Evolutionary conservation across 2,113 vertebrate species (phyloP).

Genomic region (Spermophilus dauricus): DNA sequence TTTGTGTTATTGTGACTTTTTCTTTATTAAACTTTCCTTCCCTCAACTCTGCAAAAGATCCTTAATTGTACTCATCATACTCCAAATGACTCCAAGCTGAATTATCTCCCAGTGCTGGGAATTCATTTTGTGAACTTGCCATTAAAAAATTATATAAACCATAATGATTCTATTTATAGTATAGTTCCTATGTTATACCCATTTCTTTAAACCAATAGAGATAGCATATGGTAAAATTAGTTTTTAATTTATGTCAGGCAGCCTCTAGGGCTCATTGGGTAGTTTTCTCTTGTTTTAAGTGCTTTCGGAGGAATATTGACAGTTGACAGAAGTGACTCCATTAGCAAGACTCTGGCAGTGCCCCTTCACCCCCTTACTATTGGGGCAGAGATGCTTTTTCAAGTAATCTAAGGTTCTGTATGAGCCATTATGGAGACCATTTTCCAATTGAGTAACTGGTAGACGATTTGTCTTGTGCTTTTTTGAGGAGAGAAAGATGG

Average conservation of each 20-base stretch:
- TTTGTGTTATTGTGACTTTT: conserved; percentile 9
- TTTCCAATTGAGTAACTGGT: conserved; percentile 21
- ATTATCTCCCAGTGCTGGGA: conserved; percentile 8
- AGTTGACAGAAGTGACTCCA: conserved; percentile 13
- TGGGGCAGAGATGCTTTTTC: conserved; percentile 14
- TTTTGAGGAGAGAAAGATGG: neutral
- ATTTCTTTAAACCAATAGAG: conserved; percentile 47
- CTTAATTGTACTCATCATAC: conserved; percentile 43
- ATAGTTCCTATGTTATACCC: neutral
- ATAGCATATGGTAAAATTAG: neutral
- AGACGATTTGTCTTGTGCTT: neutral
- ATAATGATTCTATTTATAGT: conserved; percentile 45
- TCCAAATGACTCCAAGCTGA: conserved; percentile 47
- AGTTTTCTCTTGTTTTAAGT: conserved; percentile 11
- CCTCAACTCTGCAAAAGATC: conserved; percentile 42
- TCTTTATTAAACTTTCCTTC: neutral
- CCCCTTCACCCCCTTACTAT: neutral
- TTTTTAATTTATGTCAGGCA: conserved; percentile 27
- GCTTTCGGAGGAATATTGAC: neutral
- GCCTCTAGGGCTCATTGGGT: conserved; percentile 20
- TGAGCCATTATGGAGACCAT: neutral
- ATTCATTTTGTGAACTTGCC: conserved; percentile 64
- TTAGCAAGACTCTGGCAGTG: neutral
- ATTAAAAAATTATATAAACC: conserved; percentile 47
- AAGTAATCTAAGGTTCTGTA: conserved; percentile 5